Evolutionary conservation across 2,888 invertebrate genomes (phyloP).

Genomic region (Pseudeuparius sepicola): DNA sequence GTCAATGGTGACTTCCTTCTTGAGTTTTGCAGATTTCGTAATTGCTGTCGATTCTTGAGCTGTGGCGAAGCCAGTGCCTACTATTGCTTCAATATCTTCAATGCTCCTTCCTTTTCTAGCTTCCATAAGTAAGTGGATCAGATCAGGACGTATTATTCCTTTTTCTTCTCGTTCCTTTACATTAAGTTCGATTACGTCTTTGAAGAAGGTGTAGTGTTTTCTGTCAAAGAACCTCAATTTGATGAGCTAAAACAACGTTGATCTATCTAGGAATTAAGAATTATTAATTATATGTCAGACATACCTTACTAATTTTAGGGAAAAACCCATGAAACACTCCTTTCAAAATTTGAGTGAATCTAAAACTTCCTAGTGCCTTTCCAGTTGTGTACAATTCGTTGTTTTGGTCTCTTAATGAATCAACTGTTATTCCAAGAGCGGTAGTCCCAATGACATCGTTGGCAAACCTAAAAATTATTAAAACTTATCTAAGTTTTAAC

Average conservation of each 20-base stretch:
- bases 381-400: constrained; percentile 47
- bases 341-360: constrained; percentile 14
- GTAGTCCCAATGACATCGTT: constrained; percentile 46
- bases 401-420: constrained; percentile 42
- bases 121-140: constrained; percentile 47
- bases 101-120: constrained; percentile 33
- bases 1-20: constrained; percentile 28
- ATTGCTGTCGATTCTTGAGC: constrained; percentile 26
- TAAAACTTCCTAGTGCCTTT: constrained; percentile 34
- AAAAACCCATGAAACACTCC: constrained; percentile 18
- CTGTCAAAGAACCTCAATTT: too few species aligned
- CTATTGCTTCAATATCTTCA: constrained; percentile 18
- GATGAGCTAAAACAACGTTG: too few species aligned
- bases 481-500: too few species aligned
- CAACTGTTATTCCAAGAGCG: constrained; percentile 44
- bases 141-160: constrained; percentile 43
- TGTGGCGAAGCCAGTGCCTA: constrained; percentile 27
- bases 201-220: too few species aligned
- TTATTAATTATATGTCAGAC: too few species aligned
- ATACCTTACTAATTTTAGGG: constrained; percentile 17
- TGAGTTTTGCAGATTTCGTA: constrained; percentile 12
- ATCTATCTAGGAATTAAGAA: too few species aligned
- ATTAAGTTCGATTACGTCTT: too few species aligned
- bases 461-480: constrained; percentile 34
- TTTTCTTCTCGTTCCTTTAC: constrained; percentile 37